Evolutionary conservation across 2,888 invertebrate genomes (phyloP), one percentile per base, ranked within the genome.

Genomic region (Agrotis exclamationis): DNA sequence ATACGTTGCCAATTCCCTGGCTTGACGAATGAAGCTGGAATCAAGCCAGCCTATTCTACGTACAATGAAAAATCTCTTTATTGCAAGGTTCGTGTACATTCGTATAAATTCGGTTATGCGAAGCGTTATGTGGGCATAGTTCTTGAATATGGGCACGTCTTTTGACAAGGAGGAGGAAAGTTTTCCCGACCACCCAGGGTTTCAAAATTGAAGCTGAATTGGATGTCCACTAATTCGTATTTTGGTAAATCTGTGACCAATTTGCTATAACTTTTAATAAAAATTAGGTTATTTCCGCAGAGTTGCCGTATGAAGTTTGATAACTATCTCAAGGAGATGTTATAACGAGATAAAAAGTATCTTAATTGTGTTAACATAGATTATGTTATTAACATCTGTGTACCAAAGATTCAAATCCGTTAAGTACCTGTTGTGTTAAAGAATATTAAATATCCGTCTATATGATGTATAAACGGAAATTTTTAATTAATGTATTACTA

Each of bases 11-110:
- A 87, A 88, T 86, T 87, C 86, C 79, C 80, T 69, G 76, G 79
- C 66, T 80, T 79, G 90, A 92, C 86, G 85, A 85, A 93, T 87
- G 87, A 85, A 83, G 68, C 86, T 93, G 93, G 93, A 90, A 85
- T 68, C 47, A 70, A 79, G 92, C 93, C 93, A 93, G 88, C 85
- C 76, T 89, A 88, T 90, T 90, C 67, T 88, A 86, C 7, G 83
- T 85, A 89, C 89, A 89, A 89, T 91, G 88, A 89, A 87, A 88
- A 89, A 86, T 88, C 82, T 87, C 79, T 90, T 87, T 86, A 86
- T 80, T 68, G 76, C 70, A 59, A 75, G 72, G 33, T 81, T 81
- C 72, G 72, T 85, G 76, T 80, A 85, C 77, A 82, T 71, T 84
- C 74, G 79, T 84, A 86, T 85, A 86, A 86, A 87, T 87, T 86